These are phyloP conservation scores for Selene dorsalis DNA, from an alignment of 2,797 vertebrate genomes.

Conservation along the genomic window DNA sequence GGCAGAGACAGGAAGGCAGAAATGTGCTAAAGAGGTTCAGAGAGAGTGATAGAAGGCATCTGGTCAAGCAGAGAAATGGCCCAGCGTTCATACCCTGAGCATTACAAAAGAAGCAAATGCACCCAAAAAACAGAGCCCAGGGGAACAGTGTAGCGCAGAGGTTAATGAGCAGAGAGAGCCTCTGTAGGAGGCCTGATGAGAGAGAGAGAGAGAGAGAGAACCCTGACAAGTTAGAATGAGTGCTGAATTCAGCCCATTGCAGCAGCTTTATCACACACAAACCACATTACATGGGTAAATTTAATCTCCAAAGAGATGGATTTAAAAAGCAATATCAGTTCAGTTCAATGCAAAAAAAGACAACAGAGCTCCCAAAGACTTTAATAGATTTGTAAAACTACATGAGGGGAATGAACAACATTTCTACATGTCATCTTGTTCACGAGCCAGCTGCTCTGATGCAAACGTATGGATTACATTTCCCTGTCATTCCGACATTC, in stretches of 20 bases:
- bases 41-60: conserved; percentile 62
- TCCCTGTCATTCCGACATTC: conserved; percentile 34
- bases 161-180: conserved; percentile 77
- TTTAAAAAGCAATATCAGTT: conserved; percentile 13
- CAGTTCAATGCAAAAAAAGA: background rate
- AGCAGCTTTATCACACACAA: conserved; percentile 7
- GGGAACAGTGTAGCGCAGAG: conserved; percentile 58
- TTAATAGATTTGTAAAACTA: conserved; percentile 10
- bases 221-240: background rate
- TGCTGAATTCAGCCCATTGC: background rate
- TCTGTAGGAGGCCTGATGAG: conserved; percentile 48
- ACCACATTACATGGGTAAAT: conserved; percentile 7
- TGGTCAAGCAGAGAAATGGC: conserved; percentile 62
- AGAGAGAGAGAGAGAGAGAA: conserved; percentile 22
- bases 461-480: conserved; percentile 37
- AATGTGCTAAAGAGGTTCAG: conserved; percentile 52
- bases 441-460: conserved; percentile 26
- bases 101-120: conserved; percentile 60
- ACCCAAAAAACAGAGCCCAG: conserved; percentile 41
- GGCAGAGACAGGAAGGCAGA: conserved; percentile 21
- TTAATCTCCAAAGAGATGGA: conserved; percentile 11
- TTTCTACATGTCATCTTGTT: conserved; percentile 21
- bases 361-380: background rate
- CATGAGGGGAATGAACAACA: conserved; percentile 22
- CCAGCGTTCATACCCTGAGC: conserved; percentile 39